These are phyloP conservation scores for Schrankia costaestrigalis DNA, from an alignment of 2,888 invertebrate genomes.

Conservation along the genomic window DNA sequence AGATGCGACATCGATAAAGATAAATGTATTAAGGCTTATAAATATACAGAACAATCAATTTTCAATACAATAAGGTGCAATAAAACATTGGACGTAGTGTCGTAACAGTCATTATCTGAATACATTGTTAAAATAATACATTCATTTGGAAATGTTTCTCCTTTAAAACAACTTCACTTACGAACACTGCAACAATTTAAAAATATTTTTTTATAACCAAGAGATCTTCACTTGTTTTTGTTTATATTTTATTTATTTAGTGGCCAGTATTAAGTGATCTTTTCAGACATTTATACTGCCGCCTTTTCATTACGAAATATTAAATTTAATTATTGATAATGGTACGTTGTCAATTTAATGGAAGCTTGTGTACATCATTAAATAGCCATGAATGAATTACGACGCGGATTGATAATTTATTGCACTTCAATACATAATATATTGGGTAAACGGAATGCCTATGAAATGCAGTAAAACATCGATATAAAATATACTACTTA, in stretches of 20 bases:
- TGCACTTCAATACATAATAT: constrained; percentile 7
- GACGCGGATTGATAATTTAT: constrained; percentile 8
- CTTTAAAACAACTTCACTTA: constrained; percentile 48
- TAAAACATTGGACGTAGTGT: constrained; percentile 21
- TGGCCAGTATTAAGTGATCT: constrained; percentile 54
- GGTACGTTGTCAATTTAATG: constrained; percentile 34
- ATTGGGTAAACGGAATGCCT: too few relatives aligned
- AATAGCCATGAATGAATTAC: constrained; percentile 13
- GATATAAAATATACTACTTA: too few relatives aligned
- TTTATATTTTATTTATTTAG: constrained; percentile 49
- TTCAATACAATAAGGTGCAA: too few relatives aligned
- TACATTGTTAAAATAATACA: constrained; percentile 39
- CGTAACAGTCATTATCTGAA: constrained; percentile 36
- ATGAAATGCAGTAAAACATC: too few relatives aligned
- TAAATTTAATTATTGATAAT: constrained; percentile 40
- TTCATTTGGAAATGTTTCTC: constrained; percentile 49
- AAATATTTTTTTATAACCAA: constrained; percentile 53
- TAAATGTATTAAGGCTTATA: too few relatives aligned
- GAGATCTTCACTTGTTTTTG: constrained; percentile 49
- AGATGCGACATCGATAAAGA: too few relatives aligned
- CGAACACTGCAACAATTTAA: constrained; percentile 52
- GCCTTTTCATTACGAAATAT: constrained; percentile 38
- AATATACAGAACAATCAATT: too few relatives aligned
- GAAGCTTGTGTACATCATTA: constrained; percentile 18
- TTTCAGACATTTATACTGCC: constrained; percentile 40